Percentiles rank a stretch among this genome's conserved stretches.
Evolutionary conservation across 2,113 vertebrate species (phyloP).

Genomic region (Sylvietta virens): DNA sequence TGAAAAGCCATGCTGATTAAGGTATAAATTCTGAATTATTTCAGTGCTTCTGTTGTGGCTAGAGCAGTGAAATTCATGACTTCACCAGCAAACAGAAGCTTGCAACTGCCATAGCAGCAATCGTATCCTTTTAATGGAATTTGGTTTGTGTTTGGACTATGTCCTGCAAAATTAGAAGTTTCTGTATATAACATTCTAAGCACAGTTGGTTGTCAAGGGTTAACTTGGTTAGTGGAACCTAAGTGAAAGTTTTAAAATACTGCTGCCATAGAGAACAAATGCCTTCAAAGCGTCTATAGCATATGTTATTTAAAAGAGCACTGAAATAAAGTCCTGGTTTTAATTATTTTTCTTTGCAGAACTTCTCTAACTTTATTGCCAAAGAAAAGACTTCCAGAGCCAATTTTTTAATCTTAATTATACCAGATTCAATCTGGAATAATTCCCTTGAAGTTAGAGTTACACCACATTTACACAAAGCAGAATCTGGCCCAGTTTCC

Average conservation of each 20-base stretch:
- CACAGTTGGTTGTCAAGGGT: slow-evolving; percentile 45
- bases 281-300: slow-evolving; percentile 36
- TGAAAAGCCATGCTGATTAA: neutral
- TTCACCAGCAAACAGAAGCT: neutral
- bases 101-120: neutral
- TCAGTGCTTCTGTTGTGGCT: neutral
- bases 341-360: slow-evolving; percentile 49
- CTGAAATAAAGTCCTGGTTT: slow-evolving; percentile 26
- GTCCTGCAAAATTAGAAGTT: neutral
- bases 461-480: slow-evolving; percentile 6
- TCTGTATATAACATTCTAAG: neutral
- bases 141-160: neutral
- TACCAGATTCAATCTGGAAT: slow-evolving; percentile 34
- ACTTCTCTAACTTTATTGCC: slow-evolving; percentile 42
- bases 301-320: slow-evolving; percentile 47
- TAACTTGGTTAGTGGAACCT: slow-evolving; percentile 35
- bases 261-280: slow-evolving; percentile 11
- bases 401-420: slow-evolving; percentile 59
- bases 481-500: slow-evolving; percentile 8
- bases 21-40: neutral
- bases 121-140: accelerated
- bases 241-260: slow-evolving; percentile 62
- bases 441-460: slow-evolving; percentile 25
- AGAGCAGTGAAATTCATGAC: neutral
- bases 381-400: slow-evolving; percentile 53